A percentile compares a stretch with the other conserved stretches of the same genome.
These are phyloP conservation scores for Gallinago stenura DNA, from an alignment of 2,797 vertebrate genomes.

Conservation along the genomic window DNA sequence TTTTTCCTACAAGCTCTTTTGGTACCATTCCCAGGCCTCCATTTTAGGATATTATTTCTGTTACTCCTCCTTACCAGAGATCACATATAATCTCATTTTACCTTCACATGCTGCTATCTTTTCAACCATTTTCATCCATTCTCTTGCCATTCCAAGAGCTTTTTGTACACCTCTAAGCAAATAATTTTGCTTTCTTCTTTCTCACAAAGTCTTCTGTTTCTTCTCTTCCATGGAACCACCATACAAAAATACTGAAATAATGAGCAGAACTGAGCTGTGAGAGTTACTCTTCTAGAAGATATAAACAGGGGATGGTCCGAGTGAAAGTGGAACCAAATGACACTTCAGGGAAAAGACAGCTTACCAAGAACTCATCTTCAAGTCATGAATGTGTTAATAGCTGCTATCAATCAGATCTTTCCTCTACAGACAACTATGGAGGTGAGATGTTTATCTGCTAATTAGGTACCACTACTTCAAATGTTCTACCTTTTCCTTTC, in stretches of 20 bases:
- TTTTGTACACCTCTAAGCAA: neutral
- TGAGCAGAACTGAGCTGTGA: neutral
- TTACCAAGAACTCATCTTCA: neutral
- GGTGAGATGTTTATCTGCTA: conserved; percentile 30
- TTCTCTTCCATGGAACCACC: neutral
- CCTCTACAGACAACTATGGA: neutral
- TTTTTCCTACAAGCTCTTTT: neutral
- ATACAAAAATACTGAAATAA: neutral
- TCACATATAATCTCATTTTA: neutral
- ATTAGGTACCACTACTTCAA: neutral
- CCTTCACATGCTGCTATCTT: neutral
- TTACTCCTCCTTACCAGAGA: neutral
- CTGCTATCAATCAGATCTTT: conserved; percentile 1
- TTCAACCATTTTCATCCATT: neutral
- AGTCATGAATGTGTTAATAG: conserved; percentile 19
- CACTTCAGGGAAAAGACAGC: neutral
- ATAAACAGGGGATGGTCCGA: neutral
- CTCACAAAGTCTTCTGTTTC: neutral
- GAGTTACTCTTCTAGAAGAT: neutral
- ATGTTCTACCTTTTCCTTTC: neutral
- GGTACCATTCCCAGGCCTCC: neutral
- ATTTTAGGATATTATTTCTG: neutral
- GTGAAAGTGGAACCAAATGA: neutral
- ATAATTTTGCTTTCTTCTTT: neutral
- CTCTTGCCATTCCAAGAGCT: neutral